phyloP scores from a whole-genome alignment of 2,113 vertebrate genomes.

The Notiomystis cincta region DNA sequence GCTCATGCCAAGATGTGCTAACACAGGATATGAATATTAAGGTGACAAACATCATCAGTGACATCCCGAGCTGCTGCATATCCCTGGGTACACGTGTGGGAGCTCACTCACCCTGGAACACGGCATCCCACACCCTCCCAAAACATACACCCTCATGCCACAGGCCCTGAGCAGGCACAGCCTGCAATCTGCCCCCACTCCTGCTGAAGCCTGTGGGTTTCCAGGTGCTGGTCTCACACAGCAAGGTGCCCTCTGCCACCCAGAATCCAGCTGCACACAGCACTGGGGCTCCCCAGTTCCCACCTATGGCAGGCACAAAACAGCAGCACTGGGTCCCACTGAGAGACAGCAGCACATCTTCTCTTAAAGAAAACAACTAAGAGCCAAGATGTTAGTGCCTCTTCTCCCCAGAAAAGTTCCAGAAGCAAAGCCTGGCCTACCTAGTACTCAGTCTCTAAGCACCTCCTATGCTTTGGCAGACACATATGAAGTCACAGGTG shows the following conservation, averaged over 20 bases:
- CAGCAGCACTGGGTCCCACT: fast-evolving
- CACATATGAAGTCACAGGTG: neutral
- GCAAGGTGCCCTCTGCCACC: neutral
- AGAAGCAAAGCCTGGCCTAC: neutral
- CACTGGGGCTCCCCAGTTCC: neutral
- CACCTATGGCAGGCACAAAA: neutral
- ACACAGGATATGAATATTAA: neutral
- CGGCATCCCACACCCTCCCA: fast-evolving
- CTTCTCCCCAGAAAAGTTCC: neutral
- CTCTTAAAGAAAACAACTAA: neutral
- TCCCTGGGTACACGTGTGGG: fast-evolving
- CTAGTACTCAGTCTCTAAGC: neutral
- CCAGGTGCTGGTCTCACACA: neutral
- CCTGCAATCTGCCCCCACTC: neutral
- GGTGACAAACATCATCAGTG: neutral
- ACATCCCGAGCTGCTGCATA: neutral
- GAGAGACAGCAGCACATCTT: neutral
- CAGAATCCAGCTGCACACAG: neutral
- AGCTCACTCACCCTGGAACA: neutral
- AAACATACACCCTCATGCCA: fast-evolving
- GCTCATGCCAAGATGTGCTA: neutral
- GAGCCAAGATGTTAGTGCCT: neutral
- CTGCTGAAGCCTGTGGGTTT: neutral
- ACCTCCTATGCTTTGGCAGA: neutral
- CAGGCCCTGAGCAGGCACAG: neutral